These are phyloP conservation scores for Apotomis betuletana DNA, from an alignment of 2,888 invertebrate genomes.

Conservation along the genomic window DNA sequence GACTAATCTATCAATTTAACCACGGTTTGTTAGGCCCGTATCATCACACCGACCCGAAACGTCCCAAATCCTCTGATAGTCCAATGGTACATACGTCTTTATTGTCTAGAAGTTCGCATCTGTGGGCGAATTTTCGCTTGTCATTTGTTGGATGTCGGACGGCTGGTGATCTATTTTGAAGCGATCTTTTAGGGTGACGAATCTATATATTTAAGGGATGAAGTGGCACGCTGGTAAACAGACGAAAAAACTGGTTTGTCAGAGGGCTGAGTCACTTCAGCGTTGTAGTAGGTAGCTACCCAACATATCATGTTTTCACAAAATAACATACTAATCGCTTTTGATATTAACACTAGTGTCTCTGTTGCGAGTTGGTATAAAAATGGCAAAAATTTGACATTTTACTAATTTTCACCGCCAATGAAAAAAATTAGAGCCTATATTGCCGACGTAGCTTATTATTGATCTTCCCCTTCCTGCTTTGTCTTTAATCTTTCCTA, in stretches of 20 bases:
- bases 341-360: too few species aligned
- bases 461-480: too few species aligned
- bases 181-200: constrained; percentile 31
- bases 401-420: too few species aligned
- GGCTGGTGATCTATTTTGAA: constrained; percentile 40
- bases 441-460: too few species aligned
- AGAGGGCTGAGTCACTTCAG: not conserved
- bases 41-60: not conserved
- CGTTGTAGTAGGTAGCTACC: not conserved
- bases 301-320: too few species aligned
- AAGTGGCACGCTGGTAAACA: constrained; percentile 18
- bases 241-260: constrained; percentile 7
- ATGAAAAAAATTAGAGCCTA: too few species aligned
- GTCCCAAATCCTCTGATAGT: not conserved
- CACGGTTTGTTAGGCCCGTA: constrained; percentile 76
- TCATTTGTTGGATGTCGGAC: constrained; percentile 64
- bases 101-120: constrained; percentile 41
- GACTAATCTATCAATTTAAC: constrained; percentile 78
- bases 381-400: too few species aligned
- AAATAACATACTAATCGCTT: too few species aligned
- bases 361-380: too few species aligned
- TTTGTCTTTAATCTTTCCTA: too few species aligned
- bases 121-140: constrained; percentile 69
- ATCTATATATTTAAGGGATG: constrained; percentile 32
- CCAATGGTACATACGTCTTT: constrained; percentile 9